Evolutionary conservation across 2,797 vertebrate species (phyloP).

Genomic region (Semotilus atromaculatus): DNA sequence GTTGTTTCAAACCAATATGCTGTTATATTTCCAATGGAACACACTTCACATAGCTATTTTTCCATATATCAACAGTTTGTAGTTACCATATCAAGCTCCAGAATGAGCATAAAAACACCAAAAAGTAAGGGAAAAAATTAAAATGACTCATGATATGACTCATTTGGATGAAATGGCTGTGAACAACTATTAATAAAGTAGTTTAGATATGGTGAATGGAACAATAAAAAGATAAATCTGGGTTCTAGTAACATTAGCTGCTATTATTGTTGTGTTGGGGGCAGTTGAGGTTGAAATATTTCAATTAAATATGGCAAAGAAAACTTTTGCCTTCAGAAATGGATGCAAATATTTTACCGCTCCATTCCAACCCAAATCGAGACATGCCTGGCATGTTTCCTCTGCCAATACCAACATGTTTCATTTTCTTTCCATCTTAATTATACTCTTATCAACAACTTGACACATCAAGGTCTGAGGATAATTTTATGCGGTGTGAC

Average conservation of each 20-base stretch:
- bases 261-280: not conserved
- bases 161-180: constrained; percentile 8
- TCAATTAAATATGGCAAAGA: constrained; percentile 27
- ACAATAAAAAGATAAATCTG: not conserved
- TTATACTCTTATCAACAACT: constrained; percentile 35
- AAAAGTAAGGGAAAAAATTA: not conserved
- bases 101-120: not conserved
- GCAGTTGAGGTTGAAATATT: constrained; percentile 11
- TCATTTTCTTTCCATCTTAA: constrained; percentile 25
- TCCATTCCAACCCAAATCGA: not conserved
- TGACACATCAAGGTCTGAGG: not conserved
- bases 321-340: not conserved
- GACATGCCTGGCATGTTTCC: constrained; percentile 24
- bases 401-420: constrained; percentile 21
- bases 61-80: not conserved
- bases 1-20: not conserved
- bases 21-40: not conserved
- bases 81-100: not conserved
- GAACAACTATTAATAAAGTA: not conserved
- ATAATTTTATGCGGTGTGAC: constrained; percentile 4
- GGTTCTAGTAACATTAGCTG: not conserved
- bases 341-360: not conserved
- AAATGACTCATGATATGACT: not conserved
- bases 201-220: constrained; percentile 20
- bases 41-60: not conserved